Conservation (phyloP, 2,113 vertebrate species). For the Embiotoca jacksoni region DNA sequence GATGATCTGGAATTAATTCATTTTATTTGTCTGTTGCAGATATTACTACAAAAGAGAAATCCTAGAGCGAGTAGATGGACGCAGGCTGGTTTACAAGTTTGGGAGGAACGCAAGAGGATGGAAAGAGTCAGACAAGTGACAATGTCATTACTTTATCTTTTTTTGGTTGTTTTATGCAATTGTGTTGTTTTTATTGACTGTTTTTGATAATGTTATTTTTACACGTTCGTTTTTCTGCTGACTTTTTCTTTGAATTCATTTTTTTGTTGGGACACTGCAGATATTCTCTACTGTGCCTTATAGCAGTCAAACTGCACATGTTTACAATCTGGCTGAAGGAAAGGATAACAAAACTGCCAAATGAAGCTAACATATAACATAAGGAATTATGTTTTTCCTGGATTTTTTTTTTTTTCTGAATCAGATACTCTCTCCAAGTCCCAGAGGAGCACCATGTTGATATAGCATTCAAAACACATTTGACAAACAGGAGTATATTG, state of each 20-base stretch:
- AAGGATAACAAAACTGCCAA: background rate
- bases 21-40: conserved; percentile 77
- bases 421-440: background rate
- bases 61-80: conserved; percentile 95
- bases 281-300: conserved; percentile 32
- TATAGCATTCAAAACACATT: conserved; percentile 27
- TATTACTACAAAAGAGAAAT: conserved; percentile 99
- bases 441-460: conserved; percentile 30
- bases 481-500: conserved; percentile 1
- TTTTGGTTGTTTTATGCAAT: conserved; percentile 28
- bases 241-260: conserved; percentile 9
- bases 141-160: conserved; percentile 60
- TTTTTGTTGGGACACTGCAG: conserved; percentile 51
- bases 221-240: conserved; percentile 28
- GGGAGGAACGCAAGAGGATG: conserved; percentile 96
- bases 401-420: background rate
- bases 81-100: conserved; percentile 98
- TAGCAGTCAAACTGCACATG: conserved; percentile 23
- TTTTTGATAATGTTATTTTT: conserved; percentile 55
- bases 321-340: conserved; percentile 33
- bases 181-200: conserved; percentile 34
- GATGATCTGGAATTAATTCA: background rate
- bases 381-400: background rate
- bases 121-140: conserved; percentile 94
- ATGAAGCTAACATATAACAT: background rate